Evolutionary conservation across 2,113 vertebrate species (phyloP).

Genomic region (Vimba vimba): DNA sequence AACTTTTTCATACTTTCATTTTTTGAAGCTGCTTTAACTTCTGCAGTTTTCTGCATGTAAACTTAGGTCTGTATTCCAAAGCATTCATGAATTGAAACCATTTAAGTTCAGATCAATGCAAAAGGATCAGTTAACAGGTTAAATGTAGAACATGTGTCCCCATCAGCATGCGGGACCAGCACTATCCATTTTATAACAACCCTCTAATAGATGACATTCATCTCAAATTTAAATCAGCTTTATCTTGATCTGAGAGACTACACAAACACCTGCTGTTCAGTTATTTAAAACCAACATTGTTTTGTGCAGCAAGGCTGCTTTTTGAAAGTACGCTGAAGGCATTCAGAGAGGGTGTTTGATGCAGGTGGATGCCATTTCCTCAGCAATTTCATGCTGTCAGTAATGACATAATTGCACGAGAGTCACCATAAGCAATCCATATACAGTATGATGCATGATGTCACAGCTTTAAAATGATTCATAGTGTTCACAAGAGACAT

Average conservation of each 20-base stretch:
- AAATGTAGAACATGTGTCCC: too few relatives aligned
- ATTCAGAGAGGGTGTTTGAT: background rate
- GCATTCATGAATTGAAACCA: too few relatives aligned
- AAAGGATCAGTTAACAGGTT: too few relatives aligned
- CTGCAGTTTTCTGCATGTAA: too few relatives aligned
- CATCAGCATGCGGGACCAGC: too few relatives aligned
- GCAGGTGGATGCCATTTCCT: conserved; percentile 6
- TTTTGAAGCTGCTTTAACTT: too few relatives aligned
- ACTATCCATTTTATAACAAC: background rate
- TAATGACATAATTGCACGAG: conserved; percentile 4
- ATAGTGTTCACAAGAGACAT: background rate
- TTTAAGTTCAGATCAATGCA: too few relatives aligned
- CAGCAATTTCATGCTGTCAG: background rate
- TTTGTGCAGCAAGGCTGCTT: background rate
- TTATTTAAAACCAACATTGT: background rate
- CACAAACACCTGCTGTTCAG: background rate
- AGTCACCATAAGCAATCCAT: background rate
- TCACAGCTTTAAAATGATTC: background rate
- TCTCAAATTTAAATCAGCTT: background rate
- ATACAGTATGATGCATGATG: background rate
- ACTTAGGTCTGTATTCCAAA: too few relatives aligned
- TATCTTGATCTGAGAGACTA: background rate
- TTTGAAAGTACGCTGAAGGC: background rate
- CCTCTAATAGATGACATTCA: background rate
- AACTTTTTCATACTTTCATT: too few relatives aligned